Evolutionary conservation across 2,797 vertebrate genomes (phyloP), one percentile per base, ranked within the genome.

Genomic region (Emys orbicularis): DNA sequence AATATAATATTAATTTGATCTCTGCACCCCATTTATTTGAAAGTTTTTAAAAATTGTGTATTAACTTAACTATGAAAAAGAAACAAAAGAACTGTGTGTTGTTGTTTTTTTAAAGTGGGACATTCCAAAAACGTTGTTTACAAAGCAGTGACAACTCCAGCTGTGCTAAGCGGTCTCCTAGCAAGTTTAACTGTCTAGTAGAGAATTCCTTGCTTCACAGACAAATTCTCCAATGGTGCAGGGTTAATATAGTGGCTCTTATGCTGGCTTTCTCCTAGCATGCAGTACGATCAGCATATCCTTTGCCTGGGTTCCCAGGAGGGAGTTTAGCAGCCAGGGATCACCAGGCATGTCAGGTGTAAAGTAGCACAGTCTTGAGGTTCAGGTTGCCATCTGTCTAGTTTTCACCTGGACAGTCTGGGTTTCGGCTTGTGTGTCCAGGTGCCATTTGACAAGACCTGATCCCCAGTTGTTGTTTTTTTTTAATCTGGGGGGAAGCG

Each of bases 11-110:
- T 81, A 57, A 15, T 57, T 91, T 81, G 31, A 34, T 4, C 89
- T 87, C 49, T 31, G 0, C 88, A 23, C 12, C 34, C 0, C 77
- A 54, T 18, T 18, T 49, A 44, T 77, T 10, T 77, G 13, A 77
- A 77, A 49, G 29, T 15, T 16, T 49, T 16, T 49, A 8, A 77
- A 1, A 19, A 3, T 11, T 76, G 21, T 25, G 13, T 84, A 90
- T 80, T 52, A 3, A 72, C 8, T 52, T 52, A 3, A 72, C 8
- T 44, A 18, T 0, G 0, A 29, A 37, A 82, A 27, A 83, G 29
- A 34, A 53, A 80, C 29, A 79, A 88, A 6, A 56, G 85, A 82
- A 68, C 0, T 8, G 23, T 82, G 86, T 31, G 85, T 44, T 13
- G 53, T 23, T 54, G 3, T 21, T 72, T 44, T 10, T 29, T 44